Percentiles rank a stretch among this genome's conserved stretches.
These are phyloP conservation scores for Liopterus haemorrhoidalis DNA, from an alignment of 2,888 invertebrate species.

Conservation along the genomic window DNA sequence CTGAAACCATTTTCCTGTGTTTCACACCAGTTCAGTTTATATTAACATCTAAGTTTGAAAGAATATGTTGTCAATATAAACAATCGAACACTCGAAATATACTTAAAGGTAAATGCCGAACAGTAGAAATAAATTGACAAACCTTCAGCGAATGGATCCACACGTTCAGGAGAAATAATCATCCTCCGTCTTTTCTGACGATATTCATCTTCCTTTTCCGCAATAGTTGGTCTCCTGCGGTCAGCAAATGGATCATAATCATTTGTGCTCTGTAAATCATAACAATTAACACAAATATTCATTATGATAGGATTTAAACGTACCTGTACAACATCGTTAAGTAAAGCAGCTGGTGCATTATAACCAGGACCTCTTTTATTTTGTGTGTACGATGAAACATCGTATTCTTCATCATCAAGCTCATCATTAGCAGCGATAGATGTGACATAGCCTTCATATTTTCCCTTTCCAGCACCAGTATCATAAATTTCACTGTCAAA, in stretches of 20 bases:
- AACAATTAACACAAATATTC: not conserved
- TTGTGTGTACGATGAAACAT: conserved; percentile 63
- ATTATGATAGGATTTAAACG: not conserved
- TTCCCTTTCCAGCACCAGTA: conserved; percentile 62
- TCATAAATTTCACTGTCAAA: conserved; percentile 95
- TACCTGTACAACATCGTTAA: conserved; percentile 88
- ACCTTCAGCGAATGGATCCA: conserved; percentile 98
- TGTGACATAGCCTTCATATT: conserved; percentile 90
- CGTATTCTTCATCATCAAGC: conserved; percentile 88
- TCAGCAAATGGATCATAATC: conserved; percentile 95
- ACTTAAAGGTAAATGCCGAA: conserved; percentile 6
- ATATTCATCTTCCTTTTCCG: conserved; percentile 96
- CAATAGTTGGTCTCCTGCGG: conserved; percentile 83
- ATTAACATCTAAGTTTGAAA: conserved; percentile 2
- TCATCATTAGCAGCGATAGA: conserved; percentile 97
- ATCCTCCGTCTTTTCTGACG: conserved; percentile 79
- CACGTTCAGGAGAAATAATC: conserved; percentile 95
- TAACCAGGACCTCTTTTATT: conserved; percentile 65
- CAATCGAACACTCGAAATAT: conserved; percentile 10
- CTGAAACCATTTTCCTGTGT: too few species aligned
- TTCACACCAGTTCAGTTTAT: too few species aligned
- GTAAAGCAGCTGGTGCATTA: conserved; percentile 78
- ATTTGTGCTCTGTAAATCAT: conserved; percentile 67
- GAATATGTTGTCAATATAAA: conserved; percentile 4
- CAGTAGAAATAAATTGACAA: conserved; percentile 44